Conservation (phyloP, 2,113 vertebrate species). For the Plecturocebus donacophilus region DNA sequence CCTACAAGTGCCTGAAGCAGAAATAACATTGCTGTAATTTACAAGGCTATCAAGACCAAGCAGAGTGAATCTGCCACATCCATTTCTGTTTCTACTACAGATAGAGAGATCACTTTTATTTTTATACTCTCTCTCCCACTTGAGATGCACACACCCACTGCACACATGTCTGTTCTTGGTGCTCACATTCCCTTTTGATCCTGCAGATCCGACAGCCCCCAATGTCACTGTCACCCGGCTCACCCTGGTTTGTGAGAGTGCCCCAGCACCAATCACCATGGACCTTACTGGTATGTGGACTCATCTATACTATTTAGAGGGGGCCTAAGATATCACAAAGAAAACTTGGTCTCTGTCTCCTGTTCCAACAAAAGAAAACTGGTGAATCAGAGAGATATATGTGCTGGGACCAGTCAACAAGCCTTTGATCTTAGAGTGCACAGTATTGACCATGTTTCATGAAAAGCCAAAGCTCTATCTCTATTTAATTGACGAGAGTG, state of each 20-base stretch:
- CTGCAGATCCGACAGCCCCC: slow-evolving; percentile 86
- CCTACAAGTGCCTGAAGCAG: neutral
- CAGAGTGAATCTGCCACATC: neutral
- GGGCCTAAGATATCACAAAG: neutral
- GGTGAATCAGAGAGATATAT: neutral
- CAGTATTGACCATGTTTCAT: neutral
- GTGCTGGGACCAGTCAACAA: neutral
- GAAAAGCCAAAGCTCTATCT: neutral
- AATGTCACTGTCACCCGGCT: slow-evolving; percentile 89
- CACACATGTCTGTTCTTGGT: neutral
- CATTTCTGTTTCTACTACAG: neutral
- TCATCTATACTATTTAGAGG: neutral
- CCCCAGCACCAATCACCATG: slow-evolving; percentile 89
- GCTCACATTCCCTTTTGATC: slow-evolving; percentile 37
- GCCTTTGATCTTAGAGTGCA: neutral
- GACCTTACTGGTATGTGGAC: slow-evolving; percentile 87
- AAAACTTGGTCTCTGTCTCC: neutral
- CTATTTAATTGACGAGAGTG: neutral
- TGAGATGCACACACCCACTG: neutral
- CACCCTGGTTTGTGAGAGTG: slow-evolving; percentile 86
- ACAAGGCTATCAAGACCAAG: neutral
- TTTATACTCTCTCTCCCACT: neutral
- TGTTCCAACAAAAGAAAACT: neutral
- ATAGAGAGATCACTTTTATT: neutral
- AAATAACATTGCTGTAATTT: neutral